Percentiles rank a stretch among this genome's conserved stretches.
Evolutionary conservation across 2,888 invertebrate genomes (phyloP).

Genomic region (Siphlonurus alternatus): DNA sequence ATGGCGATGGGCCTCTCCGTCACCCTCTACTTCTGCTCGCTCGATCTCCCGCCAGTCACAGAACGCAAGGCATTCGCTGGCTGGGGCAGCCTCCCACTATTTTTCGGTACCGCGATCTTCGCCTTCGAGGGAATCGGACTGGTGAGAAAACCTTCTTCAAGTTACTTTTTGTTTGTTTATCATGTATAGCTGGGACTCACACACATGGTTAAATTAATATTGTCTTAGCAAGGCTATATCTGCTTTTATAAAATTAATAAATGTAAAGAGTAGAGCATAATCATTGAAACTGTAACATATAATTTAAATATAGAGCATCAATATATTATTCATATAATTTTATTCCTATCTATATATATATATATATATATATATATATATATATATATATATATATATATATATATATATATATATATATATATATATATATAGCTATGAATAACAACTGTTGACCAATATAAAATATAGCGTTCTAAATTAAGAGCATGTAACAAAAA

Average conservation of each 20-base stretch:
- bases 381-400: too few relatives aligned
- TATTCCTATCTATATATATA: too few relatives aligned
- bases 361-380: too few relatives aligned
- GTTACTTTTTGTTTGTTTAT: background rate
- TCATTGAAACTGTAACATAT: too few relatives aligned
- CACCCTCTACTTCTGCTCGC: slow-evolving; percentile 57
- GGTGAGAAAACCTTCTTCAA: slow-evolving; percentile 35
- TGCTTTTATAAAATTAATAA: background rate
- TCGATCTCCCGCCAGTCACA: slow-evolving; percentile 46
- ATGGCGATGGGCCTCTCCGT: slow-evolving; percentile 57
- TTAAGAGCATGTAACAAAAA: too few relatives aligned
- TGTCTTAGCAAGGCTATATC: background rate
- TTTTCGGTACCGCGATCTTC: slow-evolving; percentile 90
- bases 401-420: too few relatives aligned
- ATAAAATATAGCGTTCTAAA: too few relatives aligned
- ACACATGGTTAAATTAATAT: background rate
- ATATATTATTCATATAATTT: too few relatives aligned
- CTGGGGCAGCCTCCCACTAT: slow-evolving; percentile 51
- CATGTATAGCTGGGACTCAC: background rate
- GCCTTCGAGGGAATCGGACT: slow-evolving; percentile 93
- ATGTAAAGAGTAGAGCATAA: too few relatives aligned
- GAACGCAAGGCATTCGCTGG: slow-evolving; percentile 42
- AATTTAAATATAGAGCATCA: too few relatives aligned
- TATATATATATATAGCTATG: too few relatives aligned
- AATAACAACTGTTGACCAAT: too few relatives aligned